Base-by-base conservation (phyloP, 2,113 vertebrate species). In the Saccopteryx bilineata region DNA sequence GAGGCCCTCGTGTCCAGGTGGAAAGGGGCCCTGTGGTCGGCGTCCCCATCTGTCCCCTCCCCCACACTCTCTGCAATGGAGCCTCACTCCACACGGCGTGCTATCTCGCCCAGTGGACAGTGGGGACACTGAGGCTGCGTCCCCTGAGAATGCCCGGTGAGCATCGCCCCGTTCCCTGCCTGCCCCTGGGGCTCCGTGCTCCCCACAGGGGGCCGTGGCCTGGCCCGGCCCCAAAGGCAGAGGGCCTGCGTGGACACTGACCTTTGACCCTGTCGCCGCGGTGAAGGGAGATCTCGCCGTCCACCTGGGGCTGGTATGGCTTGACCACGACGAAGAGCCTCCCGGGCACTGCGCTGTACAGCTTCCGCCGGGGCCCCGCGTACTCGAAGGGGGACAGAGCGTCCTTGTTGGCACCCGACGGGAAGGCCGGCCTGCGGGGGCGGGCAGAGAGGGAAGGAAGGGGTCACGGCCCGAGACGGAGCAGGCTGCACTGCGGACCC, bases 221-320 rank as follows among this genome's bases (percentile, higher is more conserved):
- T 28, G 33, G 26, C 5, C 23, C 31, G 1, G 5, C 8, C 66
- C 66, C 12, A 12, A 18, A 50, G 63, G 33, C 75, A 7, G 71
- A 50, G 68, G 28, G 39, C 5, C 1, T 3, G 1, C 0, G 0
- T 15, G 24, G 87, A 24, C 68, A 92, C 99, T 98, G 89, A 99
- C 99, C 99, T 99, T 99, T 99, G 97, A 99, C 99, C 98, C 99
- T 98, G 72, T 99, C 99, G 1, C 99, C 98, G 52, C 99, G 99
- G 98, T 99, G 99, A 15, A 99, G 99, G 94, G 99, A 99, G 96
- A 99, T 99, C 97, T 99, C 99, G 50, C 99, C 99, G 69, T 99
- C 99, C 5, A 98, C 99, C 98, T 99, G 99, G 95, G 99, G 98
- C 9, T 99, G 99, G 98, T 99, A 99, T 46, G 99, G 98, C 97